Evolutionary conservation across 2,888 invertebrate species (phyloP).

Genomic region (Nesidiocoris tenuis): DNA sequence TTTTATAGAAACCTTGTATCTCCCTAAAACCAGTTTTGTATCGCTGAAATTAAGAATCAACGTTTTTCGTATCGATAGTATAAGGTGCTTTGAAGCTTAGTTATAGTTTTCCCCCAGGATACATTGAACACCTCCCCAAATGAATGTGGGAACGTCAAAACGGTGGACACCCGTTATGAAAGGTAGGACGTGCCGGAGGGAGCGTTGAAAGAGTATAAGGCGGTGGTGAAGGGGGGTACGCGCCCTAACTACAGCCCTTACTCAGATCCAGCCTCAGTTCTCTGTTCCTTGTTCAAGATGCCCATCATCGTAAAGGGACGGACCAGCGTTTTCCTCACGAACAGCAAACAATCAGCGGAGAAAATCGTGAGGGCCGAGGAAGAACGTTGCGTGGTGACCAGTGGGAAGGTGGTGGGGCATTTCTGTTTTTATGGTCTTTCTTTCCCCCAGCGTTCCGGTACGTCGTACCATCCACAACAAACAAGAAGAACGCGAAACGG

Average conservation of each 20-base stretch:
- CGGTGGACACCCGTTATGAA: not conserved
- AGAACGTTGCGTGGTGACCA: not conserved
- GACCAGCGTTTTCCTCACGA: not conserved
- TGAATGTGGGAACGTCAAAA: not conserved
- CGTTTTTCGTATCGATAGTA: too few species aligned
- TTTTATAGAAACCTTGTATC: too few species aligned
- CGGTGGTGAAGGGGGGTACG: not conserved
- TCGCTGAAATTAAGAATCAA: too few species aligned
- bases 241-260: not conserved
- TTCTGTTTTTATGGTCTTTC: not conserved
- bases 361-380: not conserved
- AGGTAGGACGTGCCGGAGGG: not conserved
- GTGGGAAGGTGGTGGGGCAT: not conserved
- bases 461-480: not conserved
- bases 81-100: too few species aligned
- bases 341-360: not conserved
- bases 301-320: not conserved
- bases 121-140: too few species aligned
- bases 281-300: not conserved
- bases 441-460: not conserved
- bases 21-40: too few species aligned
- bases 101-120: too few species aligned
- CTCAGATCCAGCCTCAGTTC: not conserved
- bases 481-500: not conserved
- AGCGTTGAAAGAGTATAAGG: not conserved